Percentiles rank a stretch among this genome's conserved stretches.
Conservation (phyloP, 2,888 invertebrate genomes). For the Elysia crispata region DNA sequence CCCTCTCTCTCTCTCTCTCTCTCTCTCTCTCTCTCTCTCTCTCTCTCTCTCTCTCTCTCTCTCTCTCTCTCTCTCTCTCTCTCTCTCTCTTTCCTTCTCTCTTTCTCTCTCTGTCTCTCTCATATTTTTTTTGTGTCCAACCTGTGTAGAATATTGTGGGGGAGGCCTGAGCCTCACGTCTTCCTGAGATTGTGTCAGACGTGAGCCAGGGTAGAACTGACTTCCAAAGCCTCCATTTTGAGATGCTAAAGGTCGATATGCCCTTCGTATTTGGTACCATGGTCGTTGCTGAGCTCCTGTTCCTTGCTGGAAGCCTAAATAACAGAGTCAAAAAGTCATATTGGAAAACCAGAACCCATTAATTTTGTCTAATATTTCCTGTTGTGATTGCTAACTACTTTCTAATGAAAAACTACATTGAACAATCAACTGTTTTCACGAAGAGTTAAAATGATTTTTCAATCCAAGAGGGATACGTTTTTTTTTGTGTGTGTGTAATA, state of each 20-base stretch:
- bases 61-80: neutral
- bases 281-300: slow-evolving; percentile 17
- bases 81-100: neutral
- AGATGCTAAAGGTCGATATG: slow-evolving; percentile 9
- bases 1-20: neutral
- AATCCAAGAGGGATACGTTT: no score
- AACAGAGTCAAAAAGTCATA: no score
- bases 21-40: neutral
- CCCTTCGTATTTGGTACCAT: slow-evolving; percentile 44
- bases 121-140: neutral
- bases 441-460: no score
- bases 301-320: neutral
- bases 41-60: neutral
- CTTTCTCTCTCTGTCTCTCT: neutral
- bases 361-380: no score
- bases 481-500: no score
- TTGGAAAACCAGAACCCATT: no score
- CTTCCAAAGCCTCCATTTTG: neutral
- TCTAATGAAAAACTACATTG: no score
- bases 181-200: slow-evolving; percentile 36
- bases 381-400: no score
- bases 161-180: slow-evolving; percentile 11
- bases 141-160: neutral
- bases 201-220: neutral
- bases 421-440: no score